These are phyloP conservation scores for Rhinogobio ventralis DNA, from an alignment of 2,797 vertebrate species.

Conservation along the genomic window DNA sequence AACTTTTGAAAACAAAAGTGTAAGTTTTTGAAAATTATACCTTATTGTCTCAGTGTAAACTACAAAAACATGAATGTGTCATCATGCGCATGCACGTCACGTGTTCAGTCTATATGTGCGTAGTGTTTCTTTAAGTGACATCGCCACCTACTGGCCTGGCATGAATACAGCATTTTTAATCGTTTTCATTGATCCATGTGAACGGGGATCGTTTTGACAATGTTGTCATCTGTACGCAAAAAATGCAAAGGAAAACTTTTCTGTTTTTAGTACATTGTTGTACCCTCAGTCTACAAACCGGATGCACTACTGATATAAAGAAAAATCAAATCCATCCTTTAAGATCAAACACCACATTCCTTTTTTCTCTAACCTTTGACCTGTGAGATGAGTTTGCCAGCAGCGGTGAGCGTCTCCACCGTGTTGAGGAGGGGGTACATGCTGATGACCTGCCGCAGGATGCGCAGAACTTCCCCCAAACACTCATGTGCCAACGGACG, in stretches of 20 bases:
- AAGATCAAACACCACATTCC: not conserved
- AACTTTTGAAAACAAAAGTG: not conserved
- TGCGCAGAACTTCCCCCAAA: slow-evolving; percentile 90
- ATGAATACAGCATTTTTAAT: not conserved
- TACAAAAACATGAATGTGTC: not conserved
- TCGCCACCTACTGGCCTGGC: not conserved
- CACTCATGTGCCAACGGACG: slow-evolving; percentile 89
- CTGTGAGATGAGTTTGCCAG: slow-evolving; percentile 93
- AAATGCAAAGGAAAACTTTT: not conserved
- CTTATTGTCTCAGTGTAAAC: not conserved
- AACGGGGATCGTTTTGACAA: not conserved
- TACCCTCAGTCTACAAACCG: not conserved
- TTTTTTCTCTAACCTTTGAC: slow-evolving; percentile 86
- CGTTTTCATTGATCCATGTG: not conserved
- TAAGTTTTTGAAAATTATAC: not conserved
- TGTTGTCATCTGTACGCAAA: no score
- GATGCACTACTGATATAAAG: not conserved
- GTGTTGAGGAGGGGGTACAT: slow-evolving; percentile 96
- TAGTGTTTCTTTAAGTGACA: not conserved
- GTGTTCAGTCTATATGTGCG: no score
- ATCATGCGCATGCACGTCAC: no score
- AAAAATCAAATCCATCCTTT: not conserved
- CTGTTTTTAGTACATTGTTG: not conserved
- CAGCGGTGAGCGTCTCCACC: slow-evolving; percentile 92
- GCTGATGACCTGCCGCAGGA: slow-evolving; percentile 90